Base-by-base conservation (phyloP, 2,888 invertebrate genomes). In the Rhamnusium bicolor region DNA sequence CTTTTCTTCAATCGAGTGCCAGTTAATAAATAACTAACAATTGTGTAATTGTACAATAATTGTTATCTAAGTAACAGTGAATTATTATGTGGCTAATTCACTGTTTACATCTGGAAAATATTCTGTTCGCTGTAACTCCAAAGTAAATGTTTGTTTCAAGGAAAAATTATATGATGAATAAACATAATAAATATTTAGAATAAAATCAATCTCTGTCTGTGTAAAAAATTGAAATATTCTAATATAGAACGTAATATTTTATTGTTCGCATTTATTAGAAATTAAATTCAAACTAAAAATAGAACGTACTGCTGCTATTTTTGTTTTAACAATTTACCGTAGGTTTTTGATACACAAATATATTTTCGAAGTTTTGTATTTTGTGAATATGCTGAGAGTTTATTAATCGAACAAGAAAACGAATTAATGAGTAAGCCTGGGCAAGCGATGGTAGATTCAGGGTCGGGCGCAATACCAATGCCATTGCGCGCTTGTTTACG, bases 131-230 rank as follows among this genome's bases (percentile, higher is more conserved):
- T 14, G 14, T 58, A 32, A 27, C n/a, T 14, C 29, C 16, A 16
- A 27, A 18, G 32, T 58, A 58, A 58, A 58, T 21, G 27, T n/a
- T 16, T 18, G 29, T 8, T 18, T 51, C 51, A 16, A 12, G 32
- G 29, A 27, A 16, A 18, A 1, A 32, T 27, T 7, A 6, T 14
- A 18, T 58, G 29, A 58, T 14, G 32, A 58, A 58, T 58, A 32
- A 27, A 32, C 27, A 10, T 7, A 58, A 18, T 32, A 58, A 58
- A 58, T 58, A 58, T 58, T 58, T 58, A 27, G 10, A 32, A 4
- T 58, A 32, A n/a, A 21, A 58, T 58, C 29, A 58, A 58, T 58
- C 58, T 58, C 56, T 32, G 58, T 58, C 58, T 32, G 16, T 10
- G 32, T 4, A 47, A 14, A 56, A 56, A 56, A 56, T 29, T 56